phyloP scores from a whole-genome alignment of 2,797 vertebrate species.

The Buphagus erythrorhynchus region DNA sequence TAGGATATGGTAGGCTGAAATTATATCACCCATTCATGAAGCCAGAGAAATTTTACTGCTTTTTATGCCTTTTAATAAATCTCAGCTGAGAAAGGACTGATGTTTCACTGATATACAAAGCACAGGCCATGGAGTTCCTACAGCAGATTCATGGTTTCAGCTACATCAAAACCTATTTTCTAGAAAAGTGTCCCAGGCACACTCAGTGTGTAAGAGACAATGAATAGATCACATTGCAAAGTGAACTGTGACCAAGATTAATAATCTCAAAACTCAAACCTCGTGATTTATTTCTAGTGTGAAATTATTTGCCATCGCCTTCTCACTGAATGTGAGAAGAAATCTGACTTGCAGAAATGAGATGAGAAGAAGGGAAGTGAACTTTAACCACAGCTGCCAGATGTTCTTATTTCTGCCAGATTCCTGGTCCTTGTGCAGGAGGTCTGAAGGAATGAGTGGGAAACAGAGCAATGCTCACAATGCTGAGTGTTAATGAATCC shows the following conservation, averaged over 20 bases:
- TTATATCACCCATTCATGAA: neutral
- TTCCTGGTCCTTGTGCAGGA: neutral
- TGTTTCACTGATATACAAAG: neutral
- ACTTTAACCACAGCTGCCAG: neutral
- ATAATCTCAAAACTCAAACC: neutral
- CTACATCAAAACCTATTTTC: neutral
- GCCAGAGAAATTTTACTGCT: neutral
- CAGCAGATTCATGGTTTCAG: neutral
- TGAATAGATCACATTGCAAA: neutral
- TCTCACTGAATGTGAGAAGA: neutral
- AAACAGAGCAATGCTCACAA: neutral
- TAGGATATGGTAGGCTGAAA: neutral
- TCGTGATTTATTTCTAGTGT: neutral
- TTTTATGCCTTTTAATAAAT: conserved; percentile 17
- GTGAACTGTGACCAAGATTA: neutral
- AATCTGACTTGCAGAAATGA: neutral
- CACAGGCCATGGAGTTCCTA: neutral
- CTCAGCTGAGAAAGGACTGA: neutral
- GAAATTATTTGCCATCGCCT: conserved; percentile 8
- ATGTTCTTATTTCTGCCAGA: neutral
- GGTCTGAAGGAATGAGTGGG: neutral
- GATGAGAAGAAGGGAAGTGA: neutral
- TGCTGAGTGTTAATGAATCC: neutral
- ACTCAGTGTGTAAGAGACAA: neutral
- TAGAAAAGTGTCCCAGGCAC: neutral